Evolutionary conservation across 2,797 vertebrate species (phyloP).

Genomic region (Platyrinchus mystaceus): DNA sequence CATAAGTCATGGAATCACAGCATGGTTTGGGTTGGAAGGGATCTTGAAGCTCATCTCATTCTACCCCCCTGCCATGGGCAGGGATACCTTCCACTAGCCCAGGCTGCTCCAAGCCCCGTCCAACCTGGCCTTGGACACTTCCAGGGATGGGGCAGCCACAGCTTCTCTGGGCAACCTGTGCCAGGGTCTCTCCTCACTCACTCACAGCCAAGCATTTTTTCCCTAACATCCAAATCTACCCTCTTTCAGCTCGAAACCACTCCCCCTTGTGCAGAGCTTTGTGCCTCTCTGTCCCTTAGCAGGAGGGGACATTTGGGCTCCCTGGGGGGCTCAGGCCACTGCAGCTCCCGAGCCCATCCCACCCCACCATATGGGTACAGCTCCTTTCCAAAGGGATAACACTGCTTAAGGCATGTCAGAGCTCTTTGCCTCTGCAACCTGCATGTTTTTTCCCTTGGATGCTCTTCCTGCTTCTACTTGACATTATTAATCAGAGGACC

Average conservation of each 20-base stretch:
- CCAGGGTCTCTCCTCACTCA: no score
- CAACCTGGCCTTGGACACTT: background rate
- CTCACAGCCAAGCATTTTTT: background rate
- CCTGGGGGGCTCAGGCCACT: background rate
- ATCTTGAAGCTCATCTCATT: fast-evolving
- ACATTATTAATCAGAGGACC: background rate
- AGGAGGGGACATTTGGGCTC: background rate
- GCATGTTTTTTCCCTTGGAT: background rate
- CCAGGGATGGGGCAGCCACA: background rate
- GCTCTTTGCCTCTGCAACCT: background rate
- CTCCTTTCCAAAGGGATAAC: background rate
- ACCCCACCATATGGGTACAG: fast-evolving
- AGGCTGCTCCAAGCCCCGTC: background rate
- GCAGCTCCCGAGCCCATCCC: background rate
- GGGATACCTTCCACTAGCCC: background rate
- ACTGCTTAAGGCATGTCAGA: fast-evolving
- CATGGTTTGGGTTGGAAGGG: background rate
- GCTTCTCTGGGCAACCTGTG: background rate
- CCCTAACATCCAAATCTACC: background rate
- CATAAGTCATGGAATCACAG: fast-evolving
- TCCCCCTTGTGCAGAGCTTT: background rate
- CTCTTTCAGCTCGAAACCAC: background rate
- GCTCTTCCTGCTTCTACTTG: background rate
- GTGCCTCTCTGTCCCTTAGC: background rate
- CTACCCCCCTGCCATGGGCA: background rate